These are phyloP conservation scores for Piprites chloris DNA, from an alignment of 2,113 vertebrate species.

Conservation along the genomic window DNA sequence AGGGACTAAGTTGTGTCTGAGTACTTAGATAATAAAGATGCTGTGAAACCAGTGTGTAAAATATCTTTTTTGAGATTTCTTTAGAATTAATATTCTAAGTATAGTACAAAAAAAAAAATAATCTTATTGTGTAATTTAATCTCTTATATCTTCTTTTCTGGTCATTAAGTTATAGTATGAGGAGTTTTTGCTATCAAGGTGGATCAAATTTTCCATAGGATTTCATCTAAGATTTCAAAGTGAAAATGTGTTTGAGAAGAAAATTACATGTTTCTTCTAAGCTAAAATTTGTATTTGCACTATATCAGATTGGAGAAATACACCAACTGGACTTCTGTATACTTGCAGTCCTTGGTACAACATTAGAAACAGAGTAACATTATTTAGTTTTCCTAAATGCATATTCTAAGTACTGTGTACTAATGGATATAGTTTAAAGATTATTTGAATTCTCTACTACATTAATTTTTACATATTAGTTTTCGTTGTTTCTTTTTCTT, in stretches of 20 bases:
- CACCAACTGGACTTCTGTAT: background rate
- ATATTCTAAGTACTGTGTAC: background rate
- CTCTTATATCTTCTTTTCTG: background rate
- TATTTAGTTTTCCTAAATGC: background rate
- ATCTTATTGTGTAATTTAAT: background rate
- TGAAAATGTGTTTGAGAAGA: background rate
- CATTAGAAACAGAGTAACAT: background rate
- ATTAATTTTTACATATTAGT: background rate
- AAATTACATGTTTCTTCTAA: background rate
- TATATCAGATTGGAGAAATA: background rate
- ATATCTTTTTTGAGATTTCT: background rate
- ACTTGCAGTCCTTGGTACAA: background rate
- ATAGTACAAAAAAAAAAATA: background rate
- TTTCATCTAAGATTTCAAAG: background rate
- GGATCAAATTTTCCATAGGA: background rate
- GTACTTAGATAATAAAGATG: background rate
- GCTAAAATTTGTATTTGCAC: background rate
- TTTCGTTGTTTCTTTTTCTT: background rate
- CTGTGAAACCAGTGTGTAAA: background rate
- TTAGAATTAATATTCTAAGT: background rate
- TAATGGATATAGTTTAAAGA: background rate
- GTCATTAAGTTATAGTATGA: background rate
- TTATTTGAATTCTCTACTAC: background rate
- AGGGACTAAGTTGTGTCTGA: background rate
- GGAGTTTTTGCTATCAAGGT: background rate